These are phyloP conservation scores for Augochlorella aurata DNA, from an alignment of 2,888 invertebrate species.

Conservation along the genomic window DNA sequence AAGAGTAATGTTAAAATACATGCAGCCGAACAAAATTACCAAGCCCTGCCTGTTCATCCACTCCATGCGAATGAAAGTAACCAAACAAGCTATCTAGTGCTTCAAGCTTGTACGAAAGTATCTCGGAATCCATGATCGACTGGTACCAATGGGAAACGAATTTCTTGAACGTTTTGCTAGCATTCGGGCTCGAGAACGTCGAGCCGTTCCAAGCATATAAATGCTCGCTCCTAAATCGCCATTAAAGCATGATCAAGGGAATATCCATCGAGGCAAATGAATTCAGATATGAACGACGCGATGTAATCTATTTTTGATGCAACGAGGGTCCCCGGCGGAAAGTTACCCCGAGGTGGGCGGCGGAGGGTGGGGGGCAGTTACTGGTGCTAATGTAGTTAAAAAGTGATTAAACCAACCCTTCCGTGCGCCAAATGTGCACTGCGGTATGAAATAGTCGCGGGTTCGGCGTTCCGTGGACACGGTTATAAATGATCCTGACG, in stretches of 20 bases:
- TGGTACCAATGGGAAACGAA: background rate
- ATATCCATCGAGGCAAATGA: constrained; percentile 56
- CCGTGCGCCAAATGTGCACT: constrained; percentile 61
- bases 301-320: constrained; percentile 70
- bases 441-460: constrained; percentile 58
- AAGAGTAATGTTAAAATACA: no score
- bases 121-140: background rate
- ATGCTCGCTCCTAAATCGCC: constrained; percentile 11
- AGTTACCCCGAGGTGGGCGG: constrained; percentile 41
- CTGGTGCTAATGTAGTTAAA: constrained; percentile 71
- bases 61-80: background rate
- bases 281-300: constrained; percentile 59
- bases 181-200: background rate
- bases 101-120: background rate
- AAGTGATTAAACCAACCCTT: constrained; percentile 72
- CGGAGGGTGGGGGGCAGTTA: constrained; percentile 47
- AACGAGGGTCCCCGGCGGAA: constrained; percentile 53
- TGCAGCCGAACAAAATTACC: background rate
- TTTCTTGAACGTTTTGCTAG: background rate
- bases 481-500: constrained; percentile 58
- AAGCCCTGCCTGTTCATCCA: background rate
- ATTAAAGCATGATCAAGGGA: constrained; percentile 26
- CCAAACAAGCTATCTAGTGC: background rate
- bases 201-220: background rate
- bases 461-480: constrained; percentile 47